phyloP scores from a whole-genome alignment of 2,797 vertebrate genomes.

The Pteropus rufus region DNA sequence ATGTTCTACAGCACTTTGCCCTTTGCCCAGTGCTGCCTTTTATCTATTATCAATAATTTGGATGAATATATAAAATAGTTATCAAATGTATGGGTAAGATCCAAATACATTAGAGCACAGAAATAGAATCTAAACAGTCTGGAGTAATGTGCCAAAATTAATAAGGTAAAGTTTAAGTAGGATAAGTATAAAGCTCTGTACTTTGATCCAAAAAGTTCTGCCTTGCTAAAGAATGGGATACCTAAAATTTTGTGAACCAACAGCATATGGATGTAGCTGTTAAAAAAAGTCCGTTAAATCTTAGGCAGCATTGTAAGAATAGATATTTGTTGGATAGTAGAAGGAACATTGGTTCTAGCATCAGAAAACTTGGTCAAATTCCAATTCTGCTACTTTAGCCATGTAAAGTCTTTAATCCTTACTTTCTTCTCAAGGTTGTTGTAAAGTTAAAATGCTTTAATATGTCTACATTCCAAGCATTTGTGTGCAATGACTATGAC shows the following conservation, averaged over 20 bases:
- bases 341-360: conserved; percentile 26
- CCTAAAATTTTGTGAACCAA: not conserved
- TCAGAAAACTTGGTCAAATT: conserved; percentile 14
- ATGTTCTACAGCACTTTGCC: conserved; percentile 3
- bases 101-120: not conserved
- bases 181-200: conserved; percentile 10
- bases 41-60: conserved; percentile 19
- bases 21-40: conserved; percentile 19
- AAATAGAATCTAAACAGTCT: not conserved
- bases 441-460: conserved; percentile 20
- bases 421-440: conserved; percentile 21
- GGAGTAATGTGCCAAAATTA: not conserved
- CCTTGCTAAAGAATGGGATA: not conserved
- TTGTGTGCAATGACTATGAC: not conserved
- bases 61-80: conserved; percentile 13
- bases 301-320: not conserved
- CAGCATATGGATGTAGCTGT: not conserved
- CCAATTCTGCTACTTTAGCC: conserved; percentile 4
- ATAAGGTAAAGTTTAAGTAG: conserved; percentile 19
- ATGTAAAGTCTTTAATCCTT: not conserved
- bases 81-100: conserved; percentile 22
- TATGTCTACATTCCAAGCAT: not conserved
- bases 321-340: not conserved
- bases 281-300: conserved; percentile 7
- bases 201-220: conserved; percentile 31